Conservation (phyloP, 1,140 invertebrate species). For the Apis dorsata region DNA sequence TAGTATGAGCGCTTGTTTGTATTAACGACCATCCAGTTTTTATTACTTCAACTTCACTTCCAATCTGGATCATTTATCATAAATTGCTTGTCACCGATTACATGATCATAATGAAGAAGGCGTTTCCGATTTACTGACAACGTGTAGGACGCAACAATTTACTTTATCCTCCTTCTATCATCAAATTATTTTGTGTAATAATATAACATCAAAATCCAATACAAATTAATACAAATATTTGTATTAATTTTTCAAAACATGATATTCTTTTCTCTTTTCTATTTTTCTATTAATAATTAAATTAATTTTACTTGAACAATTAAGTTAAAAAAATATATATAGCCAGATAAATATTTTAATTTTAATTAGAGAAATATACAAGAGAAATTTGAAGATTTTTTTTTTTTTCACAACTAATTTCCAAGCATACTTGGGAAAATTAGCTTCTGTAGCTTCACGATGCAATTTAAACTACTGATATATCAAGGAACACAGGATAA, state of each 20-base stretch:
- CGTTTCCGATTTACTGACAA: background rate
- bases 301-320: background rate
- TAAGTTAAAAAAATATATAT: too few relatives aligned
- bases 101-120: background rate
- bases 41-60: background rate
- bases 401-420: too few relatives aligned
- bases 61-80: background rate
- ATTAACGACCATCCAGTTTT: background rate
- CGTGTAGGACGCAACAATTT: background rate
- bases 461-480: conserved; percentile 11
- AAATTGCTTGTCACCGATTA: background rate
- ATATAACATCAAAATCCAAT: too few relatives aligned
- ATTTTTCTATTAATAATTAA: background rate
- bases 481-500: conserved; percentile 4
- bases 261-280: background rate
- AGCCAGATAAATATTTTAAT: too few relatives aligned
- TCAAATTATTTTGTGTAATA: background rate
- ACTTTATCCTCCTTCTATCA: too few relatives aligned
- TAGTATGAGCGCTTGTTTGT: background rate
- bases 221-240: too few relatives aligned
- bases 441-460: background rate
- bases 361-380: too few relatives aligned
- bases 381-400: too few relatives aligned
- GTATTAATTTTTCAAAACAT: background rate
- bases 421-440: background rate